Evolutionary conservation across 2,888 invertebrate genomes (phyloP), one percentile per base, ranked within the genome.

Genomic region (Vandiemenella viatica): DNA sequence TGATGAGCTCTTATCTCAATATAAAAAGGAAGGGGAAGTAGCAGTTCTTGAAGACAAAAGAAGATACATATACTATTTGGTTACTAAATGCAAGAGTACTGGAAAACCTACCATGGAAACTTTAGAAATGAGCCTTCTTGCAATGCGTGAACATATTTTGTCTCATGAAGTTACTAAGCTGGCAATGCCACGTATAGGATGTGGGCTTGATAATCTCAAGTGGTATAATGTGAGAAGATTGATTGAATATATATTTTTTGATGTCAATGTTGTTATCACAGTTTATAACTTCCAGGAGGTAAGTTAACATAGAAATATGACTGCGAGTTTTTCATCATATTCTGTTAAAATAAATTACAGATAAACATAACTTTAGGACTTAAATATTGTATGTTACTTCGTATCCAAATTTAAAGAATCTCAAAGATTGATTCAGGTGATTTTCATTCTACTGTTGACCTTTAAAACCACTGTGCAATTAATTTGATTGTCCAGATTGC

Each of bases 151-250:
- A 4, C 70, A 72, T 53, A 65, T 71, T 52, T 58, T 64, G 21
- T 55, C 66, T 48, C 62, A 76, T 53, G 58, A 67, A 7, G 72
- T 80, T 0, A 62, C 61, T 21, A 66, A 71, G 42, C 55, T 81
- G 48, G 76, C 78, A 2, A 76, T 80, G 60, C 81, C 81, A 0
- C 64, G 68, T 50, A 74, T 81, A 53, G 81, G 80, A 2, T 80
- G 79, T 59, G 81, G 81, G 23, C 67, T 80, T 37, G 81, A 81
- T 62, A 64, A 71, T 16, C 65, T 82, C 4, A 67, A 76, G 53
- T 82, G 81, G 81, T 60, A 61, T 1, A 65, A 67, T 21, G 80
- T 81, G 0, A 69, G 66, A 51, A 58, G 59, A 1, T 66, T 74
- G 58, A 57, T 80, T 5, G 63, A 66, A 37, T 63, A 67, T 18